Evolutionary conservation across 2,888 invertebrate species (phyloP).

Genomic region (Erebia ligea): DNA sequence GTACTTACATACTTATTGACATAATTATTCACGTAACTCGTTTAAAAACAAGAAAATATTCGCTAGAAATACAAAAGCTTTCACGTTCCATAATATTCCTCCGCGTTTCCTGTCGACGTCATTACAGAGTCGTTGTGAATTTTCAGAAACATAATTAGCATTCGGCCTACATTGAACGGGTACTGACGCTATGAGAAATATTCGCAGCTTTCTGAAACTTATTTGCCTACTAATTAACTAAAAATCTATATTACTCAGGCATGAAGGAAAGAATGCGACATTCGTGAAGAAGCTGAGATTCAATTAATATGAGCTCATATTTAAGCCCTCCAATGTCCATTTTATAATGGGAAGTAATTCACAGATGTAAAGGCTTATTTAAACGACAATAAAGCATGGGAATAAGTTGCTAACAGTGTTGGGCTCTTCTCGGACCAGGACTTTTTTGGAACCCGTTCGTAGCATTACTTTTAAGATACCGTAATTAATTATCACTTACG

Average conservation of each 20-base stretch:
- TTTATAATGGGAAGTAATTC: no score
- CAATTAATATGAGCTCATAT: no score
- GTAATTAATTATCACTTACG: no score
- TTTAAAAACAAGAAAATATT: slow-evolving; percentile 13
- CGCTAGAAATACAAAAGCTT: slow-evolving; percentile 25
- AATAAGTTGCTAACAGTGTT: no score
- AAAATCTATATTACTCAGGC: background rate
- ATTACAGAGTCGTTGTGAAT: slow-evolving; percentile 32
- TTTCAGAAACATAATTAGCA: slow-evolving; percentile 35
- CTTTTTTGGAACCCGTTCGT: no score
- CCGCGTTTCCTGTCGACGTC: slow-evolving; percentile 23
- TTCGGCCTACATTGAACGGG: slow-evolving; percentile 31
- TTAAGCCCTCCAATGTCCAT: no score
- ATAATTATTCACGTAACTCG: slow-evolving; percentile 19
- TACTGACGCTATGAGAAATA: slow-evolving; percentile 27
- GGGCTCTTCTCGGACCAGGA: no score
- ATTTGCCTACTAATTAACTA: background rate
- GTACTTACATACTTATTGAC: background rate
- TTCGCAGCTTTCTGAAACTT: slow-evolving; percentile 10
- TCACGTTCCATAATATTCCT: slow-evolving; percentile 23
- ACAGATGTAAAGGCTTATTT: no score
- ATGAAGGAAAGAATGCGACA: background rate
- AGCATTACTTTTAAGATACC: no score
- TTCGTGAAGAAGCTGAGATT: no score
- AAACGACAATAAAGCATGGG: no score